Percentiles rank a stretch among this genome's conserved stretches.
These are phyloP conservation scores for Proctacanthus coquilletti DNA, from an alignment of 1,140 invertebrate species.

Conservation along the genomic window DNA sequence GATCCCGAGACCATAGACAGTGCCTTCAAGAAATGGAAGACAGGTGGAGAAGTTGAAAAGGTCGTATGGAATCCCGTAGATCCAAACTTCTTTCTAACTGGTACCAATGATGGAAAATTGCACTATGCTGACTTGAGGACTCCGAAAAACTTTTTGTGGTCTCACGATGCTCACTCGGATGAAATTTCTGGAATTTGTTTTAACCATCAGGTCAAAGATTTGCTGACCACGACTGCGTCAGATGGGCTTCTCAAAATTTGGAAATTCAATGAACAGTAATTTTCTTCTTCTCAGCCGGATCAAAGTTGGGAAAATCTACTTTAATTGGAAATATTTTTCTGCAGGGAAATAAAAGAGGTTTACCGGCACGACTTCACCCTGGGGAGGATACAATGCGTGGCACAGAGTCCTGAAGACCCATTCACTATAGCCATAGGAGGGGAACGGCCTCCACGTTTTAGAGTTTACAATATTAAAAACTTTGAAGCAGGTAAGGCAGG, in stretches of 20 bases:
- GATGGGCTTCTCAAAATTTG: slow-evolving; percentile 26
- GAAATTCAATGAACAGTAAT: slow-evolving; percentile 32
- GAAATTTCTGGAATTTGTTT: slow-evolving; percentile 54
- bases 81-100: slow-evolving; percentile 39
- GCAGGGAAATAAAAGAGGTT: slow-evolving; percentile 29
- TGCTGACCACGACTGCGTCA: slow-evolving; percentile 20
- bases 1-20: slow-evolving; percentile 32
- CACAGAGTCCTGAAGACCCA: slow-evolving; percentile 62
- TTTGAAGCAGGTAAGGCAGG: slow-evolving; percentile 46
- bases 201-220: slow-evolving; percentile 19
- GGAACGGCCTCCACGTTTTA: slow-evolving; percentile 63
- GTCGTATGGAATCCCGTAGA: slow-evolving; percentile 59
- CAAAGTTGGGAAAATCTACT: not conserved
- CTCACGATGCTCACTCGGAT: slow-evolving; percentile 58
- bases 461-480: slow-evolving; percentile 55
- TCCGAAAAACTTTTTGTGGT: slow-evolving; percentile 53
- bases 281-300: slow-evolving; percentile 12
- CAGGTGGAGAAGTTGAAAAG: slow-evolving; percentile 71
- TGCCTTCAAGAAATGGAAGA: slow-evolving; percentile 49
- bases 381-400: slow-evolving; percentile 57
- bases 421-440: slow-evolving; percentile 67
- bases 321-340: not conserved
- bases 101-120: slow-evolving; percentile 63
- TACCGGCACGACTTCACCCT: slow-evolving; percentile 45
- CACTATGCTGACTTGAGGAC: slow-evolving; percentile 64